phyloP scores from a whole-genome alignment of 2,888 invertebrate species.

The Polylopha cassiicola region DNA sequence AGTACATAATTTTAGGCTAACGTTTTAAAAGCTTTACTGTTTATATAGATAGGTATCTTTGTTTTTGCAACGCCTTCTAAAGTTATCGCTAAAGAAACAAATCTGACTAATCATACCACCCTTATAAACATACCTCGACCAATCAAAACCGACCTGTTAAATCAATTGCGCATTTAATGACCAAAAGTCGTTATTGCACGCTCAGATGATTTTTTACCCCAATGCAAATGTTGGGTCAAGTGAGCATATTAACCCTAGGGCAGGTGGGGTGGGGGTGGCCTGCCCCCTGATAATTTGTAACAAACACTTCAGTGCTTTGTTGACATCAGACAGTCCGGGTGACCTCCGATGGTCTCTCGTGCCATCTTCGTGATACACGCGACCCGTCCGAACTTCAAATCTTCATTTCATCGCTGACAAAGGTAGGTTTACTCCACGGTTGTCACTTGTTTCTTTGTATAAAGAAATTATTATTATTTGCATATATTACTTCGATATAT shows the following conservation, averaged over 20 bases:
- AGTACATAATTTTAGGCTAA: no score
- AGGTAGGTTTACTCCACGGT: no score
- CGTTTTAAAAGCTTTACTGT: no score
- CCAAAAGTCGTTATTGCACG: conserved; percentile 44
- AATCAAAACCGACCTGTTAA: conserved; percentile 13
- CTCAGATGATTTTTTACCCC: conserved; percentile 55
- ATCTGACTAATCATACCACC: no score
- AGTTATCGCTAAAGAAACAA: no score
- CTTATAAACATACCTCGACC: background rate
- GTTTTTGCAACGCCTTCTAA: no score
- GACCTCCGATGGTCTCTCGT: conserved; percentile 54
- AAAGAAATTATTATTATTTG: no score
- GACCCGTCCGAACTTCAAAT: no score
- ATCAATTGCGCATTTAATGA: conserved; percentile 25
- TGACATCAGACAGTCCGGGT: conserved; percentile 59
- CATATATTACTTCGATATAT: background rate
- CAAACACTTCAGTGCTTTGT: conserved; percentile 60
- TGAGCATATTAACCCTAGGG: conserved; percentile 62
- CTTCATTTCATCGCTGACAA: no score
- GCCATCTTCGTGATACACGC: conserved; percentile 38
- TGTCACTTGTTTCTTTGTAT: no score
- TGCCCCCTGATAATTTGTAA: conserved; percentile 59
- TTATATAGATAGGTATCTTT: no score
- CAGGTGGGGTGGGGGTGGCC: conserved; percentile 62
- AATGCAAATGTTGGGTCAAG: conserved; percentile 61